Evolutionary conservation across 2,888 invertebrate genomes (phyloP), one percentile per base, ranked within the genome.

Genomic region (Drosophila neonasuta): DNA sequence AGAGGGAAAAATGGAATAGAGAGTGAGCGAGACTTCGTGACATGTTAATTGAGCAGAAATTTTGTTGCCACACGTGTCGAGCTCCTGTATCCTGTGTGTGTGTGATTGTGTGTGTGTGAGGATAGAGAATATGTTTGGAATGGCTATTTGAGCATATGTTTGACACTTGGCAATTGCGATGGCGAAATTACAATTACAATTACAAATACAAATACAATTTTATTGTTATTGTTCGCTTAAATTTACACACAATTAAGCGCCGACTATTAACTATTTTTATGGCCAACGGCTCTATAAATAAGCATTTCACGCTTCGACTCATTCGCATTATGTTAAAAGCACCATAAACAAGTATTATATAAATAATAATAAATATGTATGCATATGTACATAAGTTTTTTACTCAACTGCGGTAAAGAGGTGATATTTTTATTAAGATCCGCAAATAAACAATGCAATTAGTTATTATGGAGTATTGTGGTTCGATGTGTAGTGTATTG

Each of bases 211-310:
- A 50, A 57, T 57, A 34, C 50, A 32, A 42, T 58, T 61, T 69
- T 49, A 68, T 67, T 72, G 54, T 60, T 68, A 58, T 70, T 44
- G 48, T 45, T 39, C 49, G 68, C 76, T 71, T 72, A 68, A 69
- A 73, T 81, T 71, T 67, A 70, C 81, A 70, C 77, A 68, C 73
- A 81, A 81, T 79, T 81, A 81, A 84, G 71, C 68, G 17, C 58
- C 24, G 24, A 68, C 66, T 76, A 77, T 81, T 80, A 73, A 63
- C 55, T 60, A 57, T 62, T 74, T 78, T 73, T 71, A 80, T 74
- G 30, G 57, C 67, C 61, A 24, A 13, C 48, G 13, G 42, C 32
- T 65, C 36, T 57, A 61, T 72, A 66, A 68, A 68, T 60, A 52
- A 66, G 17, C 52, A 50, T 70, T 71, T 66, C 39, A 56, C 49